phyloP scores from a whole-genome alignment of 2,888 invertebrate genomes.

The Strigamia transsilvanica region DNA sequence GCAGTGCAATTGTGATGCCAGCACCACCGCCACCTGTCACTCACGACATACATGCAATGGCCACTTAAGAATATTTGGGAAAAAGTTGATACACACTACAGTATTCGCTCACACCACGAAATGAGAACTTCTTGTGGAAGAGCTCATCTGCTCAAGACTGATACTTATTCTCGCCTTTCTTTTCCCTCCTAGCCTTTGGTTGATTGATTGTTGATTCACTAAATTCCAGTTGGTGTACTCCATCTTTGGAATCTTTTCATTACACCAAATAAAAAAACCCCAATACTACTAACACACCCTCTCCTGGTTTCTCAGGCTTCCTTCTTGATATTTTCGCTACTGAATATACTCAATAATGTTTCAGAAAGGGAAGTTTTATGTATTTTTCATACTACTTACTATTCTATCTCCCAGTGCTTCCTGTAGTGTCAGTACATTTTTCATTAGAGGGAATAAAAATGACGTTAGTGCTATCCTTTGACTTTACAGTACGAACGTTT shows the following conservation, averaged over 20 bases:
- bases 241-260: constrained; percentile 13
- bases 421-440: constrained; percentile 22
- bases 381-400: constrained; percentile 26
- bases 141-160: constrained; percentile 19
- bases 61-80: constrained; percentile 5
- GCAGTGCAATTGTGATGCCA: constrained; percentile 1
- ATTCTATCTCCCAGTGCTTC: constrained; percentile 26
- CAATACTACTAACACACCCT: background rate
- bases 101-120: constrained; percentile 38
- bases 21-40: constrained; percentile 11
- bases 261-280: constrained; percentile 5
- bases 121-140: constrained; percentile 35
- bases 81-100: background rate
- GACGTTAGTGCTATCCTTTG: background rate
- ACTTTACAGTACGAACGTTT: background rate
- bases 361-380: constrained; percentile 15
- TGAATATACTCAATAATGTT: constrained; percentile 15
- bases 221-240: background rate
- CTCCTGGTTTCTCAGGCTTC: constrained; percentile 23
- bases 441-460: background rate
- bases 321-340: constrained; percentile 29
- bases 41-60: background rate
- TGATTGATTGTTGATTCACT: constrained; percentile 11
- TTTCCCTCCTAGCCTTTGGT: constrained; percentile 22
- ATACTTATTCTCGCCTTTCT: constrained; percentile 19